phyloP scores from a whole-genome alignment of 2,113 vertebrate genomes.

The Cheilinus undulatus region DNA sequence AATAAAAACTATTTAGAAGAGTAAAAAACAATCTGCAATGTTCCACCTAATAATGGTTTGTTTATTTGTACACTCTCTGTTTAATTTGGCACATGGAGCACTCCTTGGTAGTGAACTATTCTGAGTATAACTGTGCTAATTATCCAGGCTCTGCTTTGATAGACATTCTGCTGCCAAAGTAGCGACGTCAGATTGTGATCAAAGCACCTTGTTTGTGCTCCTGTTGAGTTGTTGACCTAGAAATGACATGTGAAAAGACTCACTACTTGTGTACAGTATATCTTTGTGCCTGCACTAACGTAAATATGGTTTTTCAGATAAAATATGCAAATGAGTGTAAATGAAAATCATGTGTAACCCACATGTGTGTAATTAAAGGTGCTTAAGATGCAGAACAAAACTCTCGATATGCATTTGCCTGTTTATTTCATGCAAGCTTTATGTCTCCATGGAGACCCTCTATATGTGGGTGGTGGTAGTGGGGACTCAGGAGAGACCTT shows the following conservation, averaged over 20 bases:
- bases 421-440: conserved; percentile 36
- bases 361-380: conserved; percentile 42
- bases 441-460: conserved; percentile 68
- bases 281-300: background rate
- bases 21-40: background rate
- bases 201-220: conserved; percentile 25
- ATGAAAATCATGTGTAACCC: conserved; percentile 30
- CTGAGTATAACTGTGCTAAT: conserved; percentile 9
- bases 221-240: conserved; percentile 16
- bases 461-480: conserved; percentile 50
- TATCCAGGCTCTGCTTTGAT: conserved; percentile 13
- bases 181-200: conserved; percentile 28
- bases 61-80: background rate
- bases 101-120: conserved; percentile 1
- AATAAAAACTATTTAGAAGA: no score
- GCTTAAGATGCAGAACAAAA: conserved; percentile 55
- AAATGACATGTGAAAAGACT: conserved; percentile 21
- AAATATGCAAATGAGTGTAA: conserved; percentile 25
- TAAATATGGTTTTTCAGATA: background rate
- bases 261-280: background rate
- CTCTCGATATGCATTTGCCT: conserved; percentile 39
- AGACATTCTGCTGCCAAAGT: conserved; percentile 11
- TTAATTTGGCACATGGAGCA: background rate
- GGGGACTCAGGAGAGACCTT: conserved; percentile 48
- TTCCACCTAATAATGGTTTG: background rate